A percentile compares a stretch with the other conserved stretches of the same genome.
phyloP scores from a whole-genome alignment of 2,888 invertebrate species.

The Eupithecia pulchellata region DNA sequence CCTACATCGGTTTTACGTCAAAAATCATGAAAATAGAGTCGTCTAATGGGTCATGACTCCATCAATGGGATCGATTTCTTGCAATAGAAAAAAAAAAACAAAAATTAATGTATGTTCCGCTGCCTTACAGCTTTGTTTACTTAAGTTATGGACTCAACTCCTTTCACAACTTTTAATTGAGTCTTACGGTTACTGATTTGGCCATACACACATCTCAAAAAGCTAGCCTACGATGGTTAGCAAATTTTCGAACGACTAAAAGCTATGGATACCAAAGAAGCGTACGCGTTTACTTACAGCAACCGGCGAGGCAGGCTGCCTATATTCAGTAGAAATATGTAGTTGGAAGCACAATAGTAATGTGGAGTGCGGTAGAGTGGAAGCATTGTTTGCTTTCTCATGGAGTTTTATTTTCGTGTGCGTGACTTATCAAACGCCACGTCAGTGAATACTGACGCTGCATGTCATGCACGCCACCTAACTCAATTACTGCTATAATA shows the following conservation, averaged over 20 bases:
- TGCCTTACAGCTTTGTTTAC: background rate
- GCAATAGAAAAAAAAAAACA: background rate
- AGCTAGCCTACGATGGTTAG: background rate
- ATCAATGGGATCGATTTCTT: background rate
- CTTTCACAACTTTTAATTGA: background rate
- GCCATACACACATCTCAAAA: background rate
- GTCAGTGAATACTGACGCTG: slow-evolving; percentile 46
- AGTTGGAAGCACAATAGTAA: background rate
- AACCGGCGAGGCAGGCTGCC: background rate
- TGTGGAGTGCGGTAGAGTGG: slow-evolving; percentile 13
- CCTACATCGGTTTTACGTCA: background rate
- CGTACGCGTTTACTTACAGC: background rate
- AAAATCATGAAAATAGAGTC: background rate
- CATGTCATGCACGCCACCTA: slow-evolving; percentile 46
- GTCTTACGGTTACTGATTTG: background rate
- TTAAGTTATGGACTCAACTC: no score
- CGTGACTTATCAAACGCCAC: slow-evolving; percentile 70
- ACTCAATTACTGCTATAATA: slow-evolving; percentile 46
- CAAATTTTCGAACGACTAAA: background rate
- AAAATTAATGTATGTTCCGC: background rate
- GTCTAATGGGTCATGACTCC: background rate
- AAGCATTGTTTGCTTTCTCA: slow-evolving; percentile 64
- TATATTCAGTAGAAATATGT: background rate
- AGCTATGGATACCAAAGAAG: background rate
- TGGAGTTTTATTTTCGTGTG: slow-evolving; percentile 58